A percentile compares a stretch with the other conserved stretches of the same genome.
Conservation (phyloP, 2,113 vertebrate genomes). For the Anoplopoma fimbria region DNA sequence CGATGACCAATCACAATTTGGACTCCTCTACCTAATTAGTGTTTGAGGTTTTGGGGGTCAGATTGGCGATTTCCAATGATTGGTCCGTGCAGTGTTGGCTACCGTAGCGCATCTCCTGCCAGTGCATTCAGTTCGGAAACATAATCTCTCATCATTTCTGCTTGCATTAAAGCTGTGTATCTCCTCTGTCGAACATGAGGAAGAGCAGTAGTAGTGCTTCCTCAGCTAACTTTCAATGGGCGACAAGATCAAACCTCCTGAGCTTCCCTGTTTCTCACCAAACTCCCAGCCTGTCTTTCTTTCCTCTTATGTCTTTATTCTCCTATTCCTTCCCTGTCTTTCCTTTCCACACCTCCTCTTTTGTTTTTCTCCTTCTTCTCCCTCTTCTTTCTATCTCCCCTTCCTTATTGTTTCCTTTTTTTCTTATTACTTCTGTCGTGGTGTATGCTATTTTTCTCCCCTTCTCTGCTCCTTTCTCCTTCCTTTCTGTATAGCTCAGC, state of each 20-base stretch:
- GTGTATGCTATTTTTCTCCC: neutral
- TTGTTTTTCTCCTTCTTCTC: neutral
- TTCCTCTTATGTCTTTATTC: neutral
- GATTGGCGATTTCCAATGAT: no score
- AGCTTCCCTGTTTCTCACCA: neutral
- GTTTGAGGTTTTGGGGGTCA: no score
- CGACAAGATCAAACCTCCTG: slow-evolving; percentile 1
- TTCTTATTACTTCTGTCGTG: neutral
- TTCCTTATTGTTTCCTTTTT: neutral
- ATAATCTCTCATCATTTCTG: neutral
- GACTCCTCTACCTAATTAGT: no score
- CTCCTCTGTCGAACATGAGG: neutral
- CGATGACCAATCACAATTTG: neutral
- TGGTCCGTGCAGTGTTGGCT: neutral
- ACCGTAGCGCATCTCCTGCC: neutral
- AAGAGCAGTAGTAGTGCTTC: neutral
- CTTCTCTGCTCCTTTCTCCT: neutral
- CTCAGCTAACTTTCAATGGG: slow-evolving; percentile 7
- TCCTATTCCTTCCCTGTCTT: neutral
- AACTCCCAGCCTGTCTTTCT: neutral
- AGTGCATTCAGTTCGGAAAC: neutral
- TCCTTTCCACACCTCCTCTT: neutral
- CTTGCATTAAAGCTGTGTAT: neutral
- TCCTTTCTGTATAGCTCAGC: neutral
- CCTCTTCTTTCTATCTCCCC: neutral